phyloP scores from a whole-genome alignment of 2,888 invertebrate species.

The Entomobrya proxima region DNA sequence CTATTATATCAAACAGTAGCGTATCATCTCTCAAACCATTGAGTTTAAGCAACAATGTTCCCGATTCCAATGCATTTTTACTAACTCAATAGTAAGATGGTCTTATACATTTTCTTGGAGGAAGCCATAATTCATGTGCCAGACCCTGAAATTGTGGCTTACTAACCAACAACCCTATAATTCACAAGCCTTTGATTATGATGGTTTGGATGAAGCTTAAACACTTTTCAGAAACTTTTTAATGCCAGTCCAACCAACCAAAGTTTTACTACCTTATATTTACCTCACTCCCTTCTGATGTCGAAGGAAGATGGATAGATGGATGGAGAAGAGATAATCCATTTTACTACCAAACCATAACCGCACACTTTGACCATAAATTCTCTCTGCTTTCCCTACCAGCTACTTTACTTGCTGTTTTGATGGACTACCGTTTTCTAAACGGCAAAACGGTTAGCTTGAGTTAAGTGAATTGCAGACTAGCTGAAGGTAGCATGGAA shows the following conservation, averaged over 20 bases:
- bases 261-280: constrained; percentile 34
- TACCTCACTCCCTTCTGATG: background rate
- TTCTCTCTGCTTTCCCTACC: constrained; percentile 41
- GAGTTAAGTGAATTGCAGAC: background rate
- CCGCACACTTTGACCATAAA: constrained; percentile 67
- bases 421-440: background rate
- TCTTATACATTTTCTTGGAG: constrained; percentile 57
- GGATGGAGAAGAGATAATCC: background rate
- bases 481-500: constrained; percentile 17
- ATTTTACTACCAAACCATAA: constrained; percentile 38
- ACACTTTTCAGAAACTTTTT: constrained; percentile 63
- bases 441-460: background rate
- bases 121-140: constrained; percentile 75
- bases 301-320: constrained; percentile 37
- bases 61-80: background rate
- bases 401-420: constrained; percentile 6
- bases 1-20: background rate
- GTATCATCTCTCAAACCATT: too few species aligned
- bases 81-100: background rate
- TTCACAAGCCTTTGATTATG: constrained; percentile 65
- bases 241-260: constrained; percentile 23
- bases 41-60: too few species aligned
- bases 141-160: constrained; percentile 71
- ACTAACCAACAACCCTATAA: constrained; percentile 67
- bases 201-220: constrained; percentile 59